Conservation (phyloP, 2,888 invertebrate species). For the Dyspetes luteomarginatus region DNA sequence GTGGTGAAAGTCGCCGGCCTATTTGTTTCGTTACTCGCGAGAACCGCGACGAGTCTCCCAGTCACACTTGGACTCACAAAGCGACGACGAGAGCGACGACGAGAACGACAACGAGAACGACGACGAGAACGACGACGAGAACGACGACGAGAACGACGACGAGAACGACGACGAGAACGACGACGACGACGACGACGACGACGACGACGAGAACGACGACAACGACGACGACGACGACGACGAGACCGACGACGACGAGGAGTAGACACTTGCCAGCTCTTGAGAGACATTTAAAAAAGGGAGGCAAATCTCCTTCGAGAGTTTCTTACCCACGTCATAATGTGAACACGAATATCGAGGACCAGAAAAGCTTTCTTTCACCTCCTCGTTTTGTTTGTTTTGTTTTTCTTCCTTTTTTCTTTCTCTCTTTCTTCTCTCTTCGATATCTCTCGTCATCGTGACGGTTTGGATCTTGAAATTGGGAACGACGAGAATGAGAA, state of each 20-base stretch:
- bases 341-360: conserved; percentile 9
- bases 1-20: conserved; percentile 83
- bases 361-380: conserved; percentile 7
- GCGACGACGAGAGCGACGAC: conserved; percentile 26
- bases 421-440: not conserved
- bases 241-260: no score
- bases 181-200: no score
- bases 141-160: no score
- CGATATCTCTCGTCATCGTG: not conserved
- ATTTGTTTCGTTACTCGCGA: conserved; percentile 74
- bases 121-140: no score
- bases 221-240: no score
- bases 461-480: conserved; percentile 37
- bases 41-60: not conserved
- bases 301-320: not conserved
- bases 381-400: conserved; percentile 15
- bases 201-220: no score
- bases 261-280: conserved; percentile 2
- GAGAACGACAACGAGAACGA: no score
- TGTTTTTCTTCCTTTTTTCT: conserved; percentile 24
- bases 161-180: no score
- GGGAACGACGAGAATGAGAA: conserved; percentile 43
- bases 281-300: not conserved
- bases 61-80: not conserved
- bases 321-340: not conserved